Conservation (phyloP, 2,797 vertebrate species). For the Enteromius paludinosus region DNA sequence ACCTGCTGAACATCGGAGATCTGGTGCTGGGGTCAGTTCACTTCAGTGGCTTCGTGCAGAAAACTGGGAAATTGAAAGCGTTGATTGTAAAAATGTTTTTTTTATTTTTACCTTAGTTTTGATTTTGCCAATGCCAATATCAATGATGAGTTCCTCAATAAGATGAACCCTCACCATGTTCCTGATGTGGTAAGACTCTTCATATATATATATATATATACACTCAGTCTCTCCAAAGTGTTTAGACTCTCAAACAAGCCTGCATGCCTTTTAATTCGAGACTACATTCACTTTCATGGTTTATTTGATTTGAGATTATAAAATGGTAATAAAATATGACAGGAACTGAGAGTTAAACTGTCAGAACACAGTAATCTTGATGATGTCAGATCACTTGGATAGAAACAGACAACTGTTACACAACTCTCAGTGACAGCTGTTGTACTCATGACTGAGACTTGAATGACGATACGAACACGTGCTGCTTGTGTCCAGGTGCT, state of each 20-base stretch:
- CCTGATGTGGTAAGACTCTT: constrained; percentile 90
- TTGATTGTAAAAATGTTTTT: neutral
- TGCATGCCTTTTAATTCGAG: neutral
- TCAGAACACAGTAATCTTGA: no score
- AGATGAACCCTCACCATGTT: constrained; percentile 90
- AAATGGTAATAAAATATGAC: no score
- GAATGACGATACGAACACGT: neutral
- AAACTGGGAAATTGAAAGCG: rapidly evolving
- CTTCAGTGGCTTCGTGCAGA: neutral
- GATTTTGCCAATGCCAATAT: constrained; percentile 96
- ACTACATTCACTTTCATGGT: neutral
- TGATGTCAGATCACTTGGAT: no score
- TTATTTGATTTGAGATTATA: no score
- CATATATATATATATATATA: no score
- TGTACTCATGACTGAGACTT: no score
- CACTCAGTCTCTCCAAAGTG: neutral
- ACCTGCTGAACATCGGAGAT: constrained; percentile 96
- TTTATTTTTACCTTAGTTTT: constrained; percentile 76
- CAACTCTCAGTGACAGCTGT: no score
- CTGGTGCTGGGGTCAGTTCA: constrained; percentile 86
- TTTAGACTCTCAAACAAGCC: neutral
- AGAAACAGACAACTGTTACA: no score
- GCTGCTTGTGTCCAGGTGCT: constrained; percentile 79
- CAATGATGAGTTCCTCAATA: constrained; percentile 94
- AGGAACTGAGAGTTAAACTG: no score